These are phyloP conservation scores for roundworm (Caenorhabditis elegans) DNA, from an alignment of 1,140 invertebrate genomes.

Conservation along the genomic window DNA sequence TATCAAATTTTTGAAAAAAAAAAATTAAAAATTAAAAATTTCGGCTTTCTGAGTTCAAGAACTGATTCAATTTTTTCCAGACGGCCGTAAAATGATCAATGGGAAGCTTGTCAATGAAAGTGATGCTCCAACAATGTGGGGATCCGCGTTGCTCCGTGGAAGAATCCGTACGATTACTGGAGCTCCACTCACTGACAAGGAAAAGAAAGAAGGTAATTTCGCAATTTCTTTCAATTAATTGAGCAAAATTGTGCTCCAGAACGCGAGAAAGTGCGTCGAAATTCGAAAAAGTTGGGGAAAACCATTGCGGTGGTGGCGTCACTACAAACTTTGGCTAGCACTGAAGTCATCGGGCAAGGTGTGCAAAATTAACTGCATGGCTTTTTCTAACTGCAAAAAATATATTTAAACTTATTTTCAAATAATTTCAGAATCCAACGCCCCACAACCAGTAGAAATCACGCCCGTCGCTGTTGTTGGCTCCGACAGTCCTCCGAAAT, in stretches of 20 bases:
- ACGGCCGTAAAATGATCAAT: conserved; percentile 6
- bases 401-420: too few species aligned
- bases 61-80: neutral
- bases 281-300: neutral
- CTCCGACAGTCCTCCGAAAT: conserved; percentile 1
- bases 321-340: neutral
- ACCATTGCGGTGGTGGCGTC: neutral
- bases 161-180: neutral
- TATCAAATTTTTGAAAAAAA: too few species aligned
- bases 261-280: conserved; percentile 2
- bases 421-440: conserved; percentile 3
- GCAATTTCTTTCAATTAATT: neutral
- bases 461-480: neutral
- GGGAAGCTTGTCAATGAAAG: neutral
- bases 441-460: neutral
- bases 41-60: too few species aligned
- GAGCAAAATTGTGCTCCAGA: neutral
- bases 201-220: neutral
- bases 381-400: too few species aligned
- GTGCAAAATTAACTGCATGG: neutral
- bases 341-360: conserved; percentile 3
- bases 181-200: neutral
- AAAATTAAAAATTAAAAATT: too few species aligned
- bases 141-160: conserved; percentile 10
- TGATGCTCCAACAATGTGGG: neutral